A percentile compares a stretch with the other conserved stretches of the same genome.
These are phyloP conservation scores for Agapetus fuscipes DNA, from an alignment of 2,888 invertebrate genomes.

Conservation along the genomic window DNA sequence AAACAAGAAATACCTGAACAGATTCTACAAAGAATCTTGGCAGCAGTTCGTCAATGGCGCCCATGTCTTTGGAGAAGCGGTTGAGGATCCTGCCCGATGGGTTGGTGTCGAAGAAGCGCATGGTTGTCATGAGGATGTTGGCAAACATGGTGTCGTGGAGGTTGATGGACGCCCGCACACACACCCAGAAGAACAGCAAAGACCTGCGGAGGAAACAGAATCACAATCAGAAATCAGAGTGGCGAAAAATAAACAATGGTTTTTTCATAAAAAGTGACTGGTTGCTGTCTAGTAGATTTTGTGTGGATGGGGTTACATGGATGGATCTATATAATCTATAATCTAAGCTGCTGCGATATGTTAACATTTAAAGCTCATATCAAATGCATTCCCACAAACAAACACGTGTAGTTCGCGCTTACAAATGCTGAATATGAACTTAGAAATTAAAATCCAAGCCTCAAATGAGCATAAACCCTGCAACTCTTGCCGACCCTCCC, in stretches of 20 bases:
- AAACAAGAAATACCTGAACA: too few relatives aligned
- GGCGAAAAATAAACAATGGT: slow-evolving; percentile 4
- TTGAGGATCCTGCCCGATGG: slow-evolving; percentile 75
- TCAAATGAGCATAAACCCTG: too few relatives aligned
- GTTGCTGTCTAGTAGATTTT: neutral
- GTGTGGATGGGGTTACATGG: neutral
- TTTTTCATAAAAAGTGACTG: neutral
- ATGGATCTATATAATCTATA: too few relatives aligned
- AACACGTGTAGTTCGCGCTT: too few relatives aligned
- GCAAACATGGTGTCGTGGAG: slow-evolving; percentile 74
- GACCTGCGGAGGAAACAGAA: slow-evolving; percentile 44
- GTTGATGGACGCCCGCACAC: slow-evolving; percentile 63
- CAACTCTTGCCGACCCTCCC: too few relatives aligned
- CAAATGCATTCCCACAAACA: too few relatives aligned
- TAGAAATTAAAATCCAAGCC: too few relatives aligned
- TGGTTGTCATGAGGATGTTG: slow-evolving; percentile 62
- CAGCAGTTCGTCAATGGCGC: slow-evolving; percentile 63
- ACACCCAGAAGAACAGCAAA: slow-evolving; percentile 59
- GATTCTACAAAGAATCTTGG: slow-evolving; percentile 58
- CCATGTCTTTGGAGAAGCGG: slow-evolving; percentile 78
- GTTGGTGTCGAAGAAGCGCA: slow-evolving; percentile 77
- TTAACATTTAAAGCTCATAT: too few relatives aligned
- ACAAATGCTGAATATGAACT: too few relatives aligned
- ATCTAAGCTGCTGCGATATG: too few relatives aligned
- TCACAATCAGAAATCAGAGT: neutral